Percentiles rank a stretch among this genome's conserved stretches.
Conservation (phyloP, 2,888 invertebrate genomes). For the Dermolepida albohirtum region DNA sequence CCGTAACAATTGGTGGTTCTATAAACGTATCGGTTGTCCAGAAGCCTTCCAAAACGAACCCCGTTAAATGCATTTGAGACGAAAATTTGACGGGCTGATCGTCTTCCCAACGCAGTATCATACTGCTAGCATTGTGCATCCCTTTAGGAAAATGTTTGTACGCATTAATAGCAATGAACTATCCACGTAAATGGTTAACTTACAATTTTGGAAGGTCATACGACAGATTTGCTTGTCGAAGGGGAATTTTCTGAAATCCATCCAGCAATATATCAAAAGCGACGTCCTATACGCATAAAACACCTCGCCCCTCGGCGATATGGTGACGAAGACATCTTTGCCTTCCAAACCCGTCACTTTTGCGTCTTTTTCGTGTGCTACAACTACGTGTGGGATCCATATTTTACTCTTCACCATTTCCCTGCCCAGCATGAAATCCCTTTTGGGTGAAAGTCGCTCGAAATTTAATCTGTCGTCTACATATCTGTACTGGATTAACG, state of each 20-base stretch:
- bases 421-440: conserved; percentile 78
- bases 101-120: conserved; percentile 83
- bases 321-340: conserved; percentile 82
- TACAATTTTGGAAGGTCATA: conserved; percentile 84
- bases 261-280: conserved; percentile 85
- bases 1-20: conserved; percentile 73
- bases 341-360: conserved; percentile 84
- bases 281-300: conserved; percentile 83
- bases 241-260: conserved; percentile 88
- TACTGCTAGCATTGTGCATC: conserved; percentile 84
- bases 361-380: conserved; percentile 81
- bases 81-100: conserved; percentile 80
- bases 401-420: conserved; percentile 76
- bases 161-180: not conserved
- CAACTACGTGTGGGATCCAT: conserved; percentile 88
- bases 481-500: conserved; percentile 83
- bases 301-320: conserved; percentile 85
- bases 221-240: conserved; percentile 88
- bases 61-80: conserved; percentile 81
- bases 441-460: conserved; percentile 74
- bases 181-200: conserved; percentile 58
- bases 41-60: conserved; percentile 74
- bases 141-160: conserved; percentile 65
- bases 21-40: conserved; percentile 23
- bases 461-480: conserved; percentile 79